Percentiles rank a stretch among this genome's conserved stretches.
phyloP scores from a whole-genome alignment of 2,888 invertebrate species.

The Crioceris asparagi region DNA sequence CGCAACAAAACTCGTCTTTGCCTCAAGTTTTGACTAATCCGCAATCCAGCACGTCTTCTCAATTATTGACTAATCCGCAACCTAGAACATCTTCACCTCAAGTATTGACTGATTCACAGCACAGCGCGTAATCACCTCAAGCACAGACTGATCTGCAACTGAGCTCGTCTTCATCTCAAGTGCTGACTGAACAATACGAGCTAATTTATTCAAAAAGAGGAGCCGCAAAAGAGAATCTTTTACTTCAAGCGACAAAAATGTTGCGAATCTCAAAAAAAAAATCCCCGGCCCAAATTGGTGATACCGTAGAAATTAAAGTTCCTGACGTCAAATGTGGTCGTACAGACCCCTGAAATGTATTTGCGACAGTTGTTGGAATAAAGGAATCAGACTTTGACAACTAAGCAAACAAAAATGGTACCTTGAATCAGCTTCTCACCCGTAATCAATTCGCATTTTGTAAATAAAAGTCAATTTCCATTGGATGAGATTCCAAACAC shows the following conservation, averaged over 20 bases:
- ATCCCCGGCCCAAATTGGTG: constrained; percentile 14
- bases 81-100: too few relatives aligned
- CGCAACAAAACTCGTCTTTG: too few relatives aligned
- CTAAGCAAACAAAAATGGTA: constrained; percentile 18
- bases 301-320: constrained; percentile 18
- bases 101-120: too few relatives aligned
- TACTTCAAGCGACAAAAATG: constrained; percentile 11
- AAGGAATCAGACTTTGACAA: background rate
- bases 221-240: constrained; percentile 8
- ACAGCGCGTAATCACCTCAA: too few relatives aligned
- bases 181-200: constrained; percentile 5
- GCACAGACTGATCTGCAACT: background rate
- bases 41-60: background rate
- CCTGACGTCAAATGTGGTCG: constrained; percentile 19
- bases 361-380: background rate
- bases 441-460: too few relatives aligned
- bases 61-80: background rate
- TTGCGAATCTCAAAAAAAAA: constrained; percentile 4
- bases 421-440: constrained; percentile 14
- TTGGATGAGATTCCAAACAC: too few relatives aligned
- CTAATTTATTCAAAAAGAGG: constrained; percentile 4
- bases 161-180: constrained; percentile 8
- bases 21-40: background rate
- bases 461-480: too few relatives aligned
- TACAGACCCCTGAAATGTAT: background rate